A percentile compares a stretch with the other conserved stretches of the same genome.
phyloP scores from a whole-genome alignment of 2,113 vertebrate species.

The Chionodraco myersi region DNA sequence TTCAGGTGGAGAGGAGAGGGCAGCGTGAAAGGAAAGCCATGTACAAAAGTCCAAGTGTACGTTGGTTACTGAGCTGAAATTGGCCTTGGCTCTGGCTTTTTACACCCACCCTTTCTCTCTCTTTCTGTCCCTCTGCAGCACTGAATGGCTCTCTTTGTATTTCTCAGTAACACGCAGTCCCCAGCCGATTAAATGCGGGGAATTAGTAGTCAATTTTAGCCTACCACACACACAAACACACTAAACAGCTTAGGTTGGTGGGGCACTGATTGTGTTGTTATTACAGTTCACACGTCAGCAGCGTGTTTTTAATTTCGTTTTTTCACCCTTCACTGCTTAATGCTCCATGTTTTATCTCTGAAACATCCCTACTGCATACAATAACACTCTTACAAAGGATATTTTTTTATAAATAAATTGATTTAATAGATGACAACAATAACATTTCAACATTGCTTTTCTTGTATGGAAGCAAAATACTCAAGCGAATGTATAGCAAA shows the following conservation, averaged over 20 bases:
- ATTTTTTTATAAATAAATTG: conserved; percentile 82
- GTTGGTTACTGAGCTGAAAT: conserved; percentile 71
- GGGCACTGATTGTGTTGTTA: conserved; percentile 76
- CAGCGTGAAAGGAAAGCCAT: conserved; percentile 59
- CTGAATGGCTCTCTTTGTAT: conserved; percentile 86
- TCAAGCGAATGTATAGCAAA: conserved; percentile 76
- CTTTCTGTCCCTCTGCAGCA: conserved; percentile 57
- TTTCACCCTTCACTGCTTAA: conserved; percentile 28
- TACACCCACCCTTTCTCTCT: conserved; percentile 72
- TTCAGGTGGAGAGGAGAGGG: conserved; percentile 69
- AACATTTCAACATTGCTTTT: conserved; percentile 80
- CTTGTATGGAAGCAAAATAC: conserved; percentile 80
- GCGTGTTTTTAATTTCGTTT: conserved; percentile 50
- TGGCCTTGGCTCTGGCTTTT: conserved; percentile 76
- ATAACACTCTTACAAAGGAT: conserved; percentile 41
- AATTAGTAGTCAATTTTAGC: conserved; percentile 87
- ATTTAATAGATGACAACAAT: conserved; percentile 83
- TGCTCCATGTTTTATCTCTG: conserved; percentile 6
- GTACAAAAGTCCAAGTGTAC: conserved; percentile 78
- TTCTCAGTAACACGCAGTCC: conserved; percentile 81
- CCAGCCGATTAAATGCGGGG: conserved; percentile 86
- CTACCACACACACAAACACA: conserved; percentile 79
- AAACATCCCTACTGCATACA: conserved; percentile 11
- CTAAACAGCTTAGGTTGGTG: conserved; percentile 78
- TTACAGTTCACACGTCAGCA: conserved; percentile 77